Percentiles rank a stretch among this genome's conserved stretches.
Evolutionary conservation across 1,140 invertebrate species (phyloP).

Genomic region (Caenorhabditis brenneri): DNA sequence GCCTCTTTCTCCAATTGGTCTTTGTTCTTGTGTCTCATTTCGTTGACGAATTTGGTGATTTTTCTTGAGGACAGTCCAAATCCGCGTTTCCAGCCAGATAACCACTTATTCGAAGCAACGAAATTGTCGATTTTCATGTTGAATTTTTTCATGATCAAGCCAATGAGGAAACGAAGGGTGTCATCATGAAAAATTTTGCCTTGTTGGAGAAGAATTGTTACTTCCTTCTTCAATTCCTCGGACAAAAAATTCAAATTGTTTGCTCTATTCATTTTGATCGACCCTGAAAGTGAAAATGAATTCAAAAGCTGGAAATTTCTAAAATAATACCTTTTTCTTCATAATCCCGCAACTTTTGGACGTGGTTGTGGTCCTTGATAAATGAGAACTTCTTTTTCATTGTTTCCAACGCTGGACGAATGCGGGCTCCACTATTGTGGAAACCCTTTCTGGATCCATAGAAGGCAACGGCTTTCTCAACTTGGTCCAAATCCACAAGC

Average conservation of each 20-base stretch:
- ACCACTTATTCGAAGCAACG: neutral
- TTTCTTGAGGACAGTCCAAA: neutral
- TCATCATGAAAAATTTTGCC: neutral
- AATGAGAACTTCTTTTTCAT: neutral
- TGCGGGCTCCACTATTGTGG: neutral
- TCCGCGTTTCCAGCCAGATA: neutral
- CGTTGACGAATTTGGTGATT: neutral
- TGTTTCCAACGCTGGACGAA: neutral
- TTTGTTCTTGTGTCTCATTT: neutral
- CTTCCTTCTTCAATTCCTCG: neutral
- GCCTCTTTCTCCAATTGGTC: neutral
- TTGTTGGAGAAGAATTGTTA: neutral
- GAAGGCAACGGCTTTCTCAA: neutral
- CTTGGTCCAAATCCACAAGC: neutral
- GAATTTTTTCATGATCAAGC: neutral
- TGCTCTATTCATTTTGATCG: neutral
- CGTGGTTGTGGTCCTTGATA: neutral
- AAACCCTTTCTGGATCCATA: neutral
- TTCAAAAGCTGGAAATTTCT: neutral
- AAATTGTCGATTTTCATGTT: neutral
- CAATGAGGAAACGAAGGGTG: neutral
- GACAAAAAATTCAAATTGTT: neutral
- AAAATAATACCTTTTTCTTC: neutral
- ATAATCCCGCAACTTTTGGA: neutral
- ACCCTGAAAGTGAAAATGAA: neutral